Conservation (phyloP, 2,113 vertebrate species). For the Paedocypris sp. region DNA sequence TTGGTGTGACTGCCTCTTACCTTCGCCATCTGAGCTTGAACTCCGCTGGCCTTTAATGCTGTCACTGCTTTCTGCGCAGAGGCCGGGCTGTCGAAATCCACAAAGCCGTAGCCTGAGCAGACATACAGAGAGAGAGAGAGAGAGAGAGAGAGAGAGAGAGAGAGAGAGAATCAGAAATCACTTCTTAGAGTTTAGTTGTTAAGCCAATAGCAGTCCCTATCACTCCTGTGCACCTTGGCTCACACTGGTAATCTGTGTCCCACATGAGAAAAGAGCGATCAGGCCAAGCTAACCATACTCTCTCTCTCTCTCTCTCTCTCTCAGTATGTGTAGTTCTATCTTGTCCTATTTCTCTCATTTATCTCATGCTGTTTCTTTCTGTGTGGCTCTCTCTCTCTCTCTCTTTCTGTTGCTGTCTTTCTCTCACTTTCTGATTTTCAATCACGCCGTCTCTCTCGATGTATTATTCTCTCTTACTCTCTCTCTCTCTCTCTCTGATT, state of each 20-base stretch:
- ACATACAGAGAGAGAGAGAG: slow-evolving; percentile 20
- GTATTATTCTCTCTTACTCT: too few species aligned
- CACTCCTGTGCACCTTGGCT: slow-evolving; percentile 7
- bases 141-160: slow-evolving; percentile 4
- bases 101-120: slow-evolving; percentile 79
- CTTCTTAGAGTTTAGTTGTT: slow-evolving; percentile 8
- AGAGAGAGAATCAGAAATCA: slow-evolving; percentile 3
- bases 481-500: too few species aligned
- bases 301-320: too few species aligned
- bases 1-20: slow-evolving; percentile 49
- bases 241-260: not conserved
- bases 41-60: slow-evolving; percentile 76
- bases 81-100: slow-evolving; percentile 81
- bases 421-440: too few species aligned
- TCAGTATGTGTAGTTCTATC: too few species aligned
- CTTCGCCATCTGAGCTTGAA: slow-evolving; percentile 94
- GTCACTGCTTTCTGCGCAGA: slow-evolving; percentile 84
- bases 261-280: slow-evolving; percentile 6
- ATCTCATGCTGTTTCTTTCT: too few species aligned
- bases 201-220: slow-evolving; percentile 12
- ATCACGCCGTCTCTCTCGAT: too few species aligned
- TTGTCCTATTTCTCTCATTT: too few species aligned
- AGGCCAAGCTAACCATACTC: not conserved
- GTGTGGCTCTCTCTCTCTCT: too few species aligned
- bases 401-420: too few species aligned